phyloP scores from a whole-genome alignment of 2,888 invertebrate genomes.

The Stenodema calcarata region DNA sequence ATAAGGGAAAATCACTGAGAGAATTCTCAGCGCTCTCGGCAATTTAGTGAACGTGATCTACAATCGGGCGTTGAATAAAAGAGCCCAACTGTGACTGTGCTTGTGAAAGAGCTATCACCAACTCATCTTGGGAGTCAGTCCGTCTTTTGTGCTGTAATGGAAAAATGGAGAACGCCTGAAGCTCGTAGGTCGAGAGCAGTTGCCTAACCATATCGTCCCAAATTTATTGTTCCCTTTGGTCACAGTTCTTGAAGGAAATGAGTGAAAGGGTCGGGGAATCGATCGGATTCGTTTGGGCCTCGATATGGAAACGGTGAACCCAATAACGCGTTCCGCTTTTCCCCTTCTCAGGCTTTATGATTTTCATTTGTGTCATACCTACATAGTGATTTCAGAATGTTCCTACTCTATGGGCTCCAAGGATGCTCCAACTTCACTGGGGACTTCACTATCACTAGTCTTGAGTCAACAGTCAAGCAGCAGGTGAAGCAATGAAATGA shows the following conservation, averaged over 20 bases:
- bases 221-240: not conserved
- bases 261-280: not conserved
- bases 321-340: not conserved
- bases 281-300: not conserved
- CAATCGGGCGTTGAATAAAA: not conserved
- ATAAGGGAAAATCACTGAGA: not conserved
- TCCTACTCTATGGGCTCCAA: no score
- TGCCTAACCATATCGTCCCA: not conserved
- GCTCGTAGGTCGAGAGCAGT: not conserved
- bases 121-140: not conserved
- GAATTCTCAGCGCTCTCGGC: not conserved
- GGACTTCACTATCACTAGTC: no score
- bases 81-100: not conserved
- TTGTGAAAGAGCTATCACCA: not conserved
- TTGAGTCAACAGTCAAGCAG: no score
- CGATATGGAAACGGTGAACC: not conserved
- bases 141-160: not conserved
- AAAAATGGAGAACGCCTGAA: not conserved
- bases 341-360: no score
- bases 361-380: no score
- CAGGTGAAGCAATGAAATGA: no score
- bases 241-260: not conserved
- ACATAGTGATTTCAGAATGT: no score
- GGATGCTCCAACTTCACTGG: no score
- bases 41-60: not conserved